Conservation (phyloP, 2,888 invertebrate genomes). For the Coelopa pilipes region DNA sequence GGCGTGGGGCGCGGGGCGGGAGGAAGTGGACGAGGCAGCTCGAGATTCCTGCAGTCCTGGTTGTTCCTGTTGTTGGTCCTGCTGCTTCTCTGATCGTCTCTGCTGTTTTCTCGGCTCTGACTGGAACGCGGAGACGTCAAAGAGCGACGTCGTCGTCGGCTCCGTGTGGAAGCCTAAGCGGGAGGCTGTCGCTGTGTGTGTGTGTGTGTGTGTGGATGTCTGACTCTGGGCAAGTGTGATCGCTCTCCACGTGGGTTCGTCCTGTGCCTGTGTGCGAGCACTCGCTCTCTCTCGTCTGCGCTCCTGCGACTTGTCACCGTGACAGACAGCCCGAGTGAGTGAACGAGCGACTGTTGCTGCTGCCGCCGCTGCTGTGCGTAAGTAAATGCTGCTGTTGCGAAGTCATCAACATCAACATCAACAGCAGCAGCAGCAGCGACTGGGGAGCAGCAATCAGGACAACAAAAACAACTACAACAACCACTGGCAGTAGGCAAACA, state of each 20-base stretch:
- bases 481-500: not conserved
- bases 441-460: not conserved
- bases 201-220: not conserved
- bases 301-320: not conserved
- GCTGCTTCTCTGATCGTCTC: not conserved
- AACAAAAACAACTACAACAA: slow-evolving; percentile 10
- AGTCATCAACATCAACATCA: slow-evolving; percentile 18
- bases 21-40: not conserved
- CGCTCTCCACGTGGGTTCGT: not conserved
- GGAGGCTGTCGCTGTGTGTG: not conserved
- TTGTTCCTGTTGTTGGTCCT: not conserved
- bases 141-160: too few species aligned
- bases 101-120: not conserved
- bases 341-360: not conserved
- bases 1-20: not conserved
- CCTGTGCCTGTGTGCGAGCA: not conserved
- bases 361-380: not conserved
- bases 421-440: not conserved
- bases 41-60: not conserved
- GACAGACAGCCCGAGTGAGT: not conserved
- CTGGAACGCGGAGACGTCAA: not conserved
- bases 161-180: too few species aligned
- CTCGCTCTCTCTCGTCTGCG: not conserved
- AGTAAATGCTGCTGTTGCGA: slow-evolving; percentile 17
- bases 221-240: not conserved